A percentile compares a stretch with the other conserved stretches of the same genome.
phyloP scores from a whole-genome alignment of 2,888 invertebrate species.

The Drosophila borborema region DNA sequence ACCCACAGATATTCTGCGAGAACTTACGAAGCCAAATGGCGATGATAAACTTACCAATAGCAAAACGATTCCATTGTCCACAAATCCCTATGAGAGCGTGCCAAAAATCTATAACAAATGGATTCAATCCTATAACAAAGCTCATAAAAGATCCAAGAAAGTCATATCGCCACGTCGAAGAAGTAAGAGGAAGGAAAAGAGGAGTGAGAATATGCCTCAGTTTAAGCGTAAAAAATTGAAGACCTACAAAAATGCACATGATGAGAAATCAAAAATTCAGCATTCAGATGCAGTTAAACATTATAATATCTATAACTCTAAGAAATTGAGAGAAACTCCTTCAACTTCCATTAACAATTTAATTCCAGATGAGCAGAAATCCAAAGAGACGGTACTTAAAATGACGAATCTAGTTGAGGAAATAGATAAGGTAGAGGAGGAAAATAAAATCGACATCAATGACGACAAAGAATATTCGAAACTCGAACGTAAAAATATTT shows the following conservation, averaged over 20 bases:
- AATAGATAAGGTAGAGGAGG: not conserved
- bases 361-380: too few relatives aligned
- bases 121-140: not conserved
- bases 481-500: too few relatives aligned
- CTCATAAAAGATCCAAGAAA: not conserved
- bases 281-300: not conserved
- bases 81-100: not conserved
- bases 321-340: not conserved
- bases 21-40: not conserved
- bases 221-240: not conserved
- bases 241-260: not conserved
- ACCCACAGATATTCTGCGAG: not conserved
- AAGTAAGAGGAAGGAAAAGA: not conserved
- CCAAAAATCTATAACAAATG: not conserved
- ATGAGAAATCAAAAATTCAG: not conserved
- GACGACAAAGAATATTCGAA: too few relatives aligned
- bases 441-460: too few relatives aligned
- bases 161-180: not conserved
- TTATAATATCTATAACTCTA: not conserved
- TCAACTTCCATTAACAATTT: not conserved
- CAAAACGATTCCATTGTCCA: not conserved
- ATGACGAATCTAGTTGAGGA: too few relatives aligned
- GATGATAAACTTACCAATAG: not conserved
- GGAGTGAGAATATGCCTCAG: not conserved
- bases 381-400: too few relatives aligned